Evolutionary conservation across 1,140 invertebrate species (phyloP).

Genomic region (Tetramorium simillimum): DNA sequence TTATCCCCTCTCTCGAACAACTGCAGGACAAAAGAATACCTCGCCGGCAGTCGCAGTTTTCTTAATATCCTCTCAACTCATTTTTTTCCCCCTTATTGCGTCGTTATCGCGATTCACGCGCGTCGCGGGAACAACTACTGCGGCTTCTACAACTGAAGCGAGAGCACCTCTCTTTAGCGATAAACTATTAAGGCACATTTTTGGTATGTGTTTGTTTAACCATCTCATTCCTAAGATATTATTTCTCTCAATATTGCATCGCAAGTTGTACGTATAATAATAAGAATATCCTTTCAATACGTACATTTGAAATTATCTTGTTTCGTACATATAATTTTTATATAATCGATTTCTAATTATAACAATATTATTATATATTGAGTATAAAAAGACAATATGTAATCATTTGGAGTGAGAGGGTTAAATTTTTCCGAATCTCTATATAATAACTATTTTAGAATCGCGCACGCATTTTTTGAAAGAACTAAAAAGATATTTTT

Average conservation of each 20-base stretch:
- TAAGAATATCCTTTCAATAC: background rate
- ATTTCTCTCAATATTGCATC: background rate
- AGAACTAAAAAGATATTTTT: background rate
- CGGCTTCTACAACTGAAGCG: background rate
- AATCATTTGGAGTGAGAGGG: background rate
- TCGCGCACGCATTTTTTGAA: background rate
- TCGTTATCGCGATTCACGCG: background rate
- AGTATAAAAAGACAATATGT: background rate
- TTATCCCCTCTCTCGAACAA: conserved; percentile 61
- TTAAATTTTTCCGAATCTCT: background rate
- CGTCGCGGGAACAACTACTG: background rate
- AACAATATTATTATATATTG: background rate
- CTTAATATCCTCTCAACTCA: background rate
- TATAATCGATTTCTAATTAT: background rate
- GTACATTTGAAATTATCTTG: background rate
- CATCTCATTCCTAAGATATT: background rate
- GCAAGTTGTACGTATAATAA: background rate
- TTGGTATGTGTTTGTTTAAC: conserved; percentile 39
- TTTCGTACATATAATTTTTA: background rate
- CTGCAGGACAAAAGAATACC: conserved; percentile 33
- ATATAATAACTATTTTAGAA: conserved; percentile 28
- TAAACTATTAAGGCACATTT: conserved; percentile 59
- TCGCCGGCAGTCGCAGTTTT: background rate
- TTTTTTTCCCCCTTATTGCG: conserved; percentile 14
- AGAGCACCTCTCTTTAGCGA: background rate